Evolutionary conservation across 1,140 invertebrate species (phyloP), one percentile per base, ranked within the genome.

Genomic region (Adelges cooleyi): DNA sequence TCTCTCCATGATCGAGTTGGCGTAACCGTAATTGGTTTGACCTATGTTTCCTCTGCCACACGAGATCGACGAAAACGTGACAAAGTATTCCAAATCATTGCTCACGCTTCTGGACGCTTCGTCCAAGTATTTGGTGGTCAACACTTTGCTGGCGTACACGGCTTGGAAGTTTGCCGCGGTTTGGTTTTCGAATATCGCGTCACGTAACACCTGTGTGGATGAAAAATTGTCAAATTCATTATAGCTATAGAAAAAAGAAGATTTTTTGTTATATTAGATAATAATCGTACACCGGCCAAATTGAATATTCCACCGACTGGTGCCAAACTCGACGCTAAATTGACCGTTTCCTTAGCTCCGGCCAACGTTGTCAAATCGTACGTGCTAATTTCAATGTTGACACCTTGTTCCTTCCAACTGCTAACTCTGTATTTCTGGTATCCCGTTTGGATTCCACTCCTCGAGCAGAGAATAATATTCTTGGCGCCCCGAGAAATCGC

Each of bases 1-100:
- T 1, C 70, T 67, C 56, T 72, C 71, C 71, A 71, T 72, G 10
- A 66, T 46, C 1, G 67, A 66, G 52, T 71, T 72, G 10, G 69
- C 69, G 29, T 65, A 67, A 20, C 71, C 71, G 33, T 71, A 71
- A 51, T 68, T 71, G 0, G 67, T 62, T 29, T 72, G 71, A n/a
- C 69, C 71, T 2, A 62, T 48, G 48, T 71, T 71, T 3, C 71
- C 71, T 20, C 68, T 42, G 0, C 70, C 71, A 56, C 67, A 69
- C 1, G 66, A 67, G n/a, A 70, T 56, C 5, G 65, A 67, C 2
- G 71, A 71, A 67, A 72, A 72, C 9, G 68, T 66, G 0, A 72
- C 71, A 29, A 72, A 72, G 50, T 70, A 52, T 1, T 67, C 66
- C 11, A 80, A 69, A 13, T 46, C 40, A 1, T 27, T 22, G n/a